These are phyloP conservation scores for Oithona nana DNA, from an alignment of 2,888 invertebrate species.

Conservation along the genomic window DNA sequence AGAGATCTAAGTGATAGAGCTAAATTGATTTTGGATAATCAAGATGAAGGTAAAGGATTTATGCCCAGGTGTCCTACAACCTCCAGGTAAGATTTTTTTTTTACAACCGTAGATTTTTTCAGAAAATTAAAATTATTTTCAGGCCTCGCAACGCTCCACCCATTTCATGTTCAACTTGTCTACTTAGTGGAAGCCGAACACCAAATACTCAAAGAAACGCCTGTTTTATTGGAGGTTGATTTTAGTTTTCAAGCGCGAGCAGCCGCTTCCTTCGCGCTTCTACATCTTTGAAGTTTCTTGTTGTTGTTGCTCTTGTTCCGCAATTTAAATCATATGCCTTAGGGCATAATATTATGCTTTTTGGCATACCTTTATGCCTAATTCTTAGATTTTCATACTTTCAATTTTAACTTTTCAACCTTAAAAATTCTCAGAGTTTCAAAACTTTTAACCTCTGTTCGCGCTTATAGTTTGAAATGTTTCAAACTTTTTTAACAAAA, in stretches of 20 bases:
- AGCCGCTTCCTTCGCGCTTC: background rate
- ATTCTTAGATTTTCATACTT: too few species aligned
- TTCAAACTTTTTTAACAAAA: too few species aligned
- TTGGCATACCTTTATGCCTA: too few species aligned
- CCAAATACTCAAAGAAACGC: too few species aligned
- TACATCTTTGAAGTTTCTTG: background rate
- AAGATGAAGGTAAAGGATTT: background rate
- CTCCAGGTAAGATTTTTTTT: background rate
- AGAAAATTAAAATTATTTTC: too few species aligned
- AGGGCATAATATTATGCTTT: too few species aligned
- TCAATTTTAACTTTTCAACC: too few species aligned
- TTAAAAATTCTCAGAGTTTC: too few species aligned
- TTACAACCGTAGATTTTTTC: too few species aligned
- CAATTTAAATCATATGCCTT: too few species aligned
- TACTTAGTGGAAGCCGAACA: background rate
- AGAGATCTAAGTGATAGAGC: background rate
- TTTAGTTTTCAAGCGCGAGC: background rate
- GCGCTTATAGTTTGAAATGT: too few species aligned
- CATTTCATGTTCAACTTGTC: background rate
- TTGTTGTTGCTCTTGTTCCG: background rate
- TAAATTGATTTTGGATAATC: background rate
- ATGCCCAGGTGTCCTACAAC: background rate
- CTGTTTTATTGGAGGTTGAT: constrained; percentile 3
- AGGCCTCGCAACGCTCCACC: background rate
- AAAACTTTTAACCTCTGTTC: too few species aligned